Conservation (phyloP, 2,797 vertebrate species). For the Lophotriccus pileatus region DNA sequence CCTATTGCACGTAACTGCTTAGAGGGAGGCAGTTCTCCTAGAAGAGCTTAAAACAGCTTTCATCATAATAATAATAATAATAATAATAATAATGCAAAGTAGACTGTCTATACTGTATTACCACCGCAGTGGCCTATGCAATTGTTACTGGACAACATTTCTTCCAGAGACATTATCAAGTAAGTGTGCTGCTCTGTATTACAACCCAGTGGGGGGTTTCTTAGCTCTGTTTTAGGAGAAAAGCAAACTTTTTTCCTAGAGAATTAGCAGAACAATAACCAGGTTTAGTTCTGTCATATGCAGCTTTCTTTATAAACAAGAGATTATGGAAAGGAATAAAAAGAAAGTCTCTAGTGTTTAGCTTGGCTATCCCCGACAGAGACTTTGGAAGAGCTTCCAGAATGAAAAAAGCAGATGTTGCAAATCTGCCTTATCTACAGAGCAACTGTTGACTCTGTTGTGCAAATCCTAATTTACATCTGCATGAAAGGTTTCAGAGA, state of each 20-base stretch:
- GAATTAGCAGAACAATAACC: slow-evolving; percentile 26
- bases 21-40: not conserved
- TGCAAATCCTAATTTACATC: slow-evolving; percentile 69
- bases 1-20: not conserved
- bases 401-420: slow-evolving; percentile 72
- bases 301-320: slow-evolving; percentile 31
- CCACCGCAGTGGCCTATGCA: not conserved
- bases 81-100: not conserved
- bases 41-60: not conserved
- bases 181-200: not conserved
- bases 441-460: slow-evolving; percentile 67
- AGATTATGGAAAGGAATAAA: not conserved
- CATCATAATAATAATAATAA: not conserved
- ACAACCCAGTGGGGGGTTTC: not conserved
- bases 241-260: not conserved
- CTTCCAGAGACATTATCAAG: not conserved
- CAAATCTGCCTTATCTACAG: slow-evolving; percentile 59
- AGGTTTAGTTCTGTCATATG: slow-evolving; percentile 28
- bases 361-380: not conserved
- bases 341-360: slow-evolving; percentile 18
- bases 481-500: slow-evolving; percentile 66
- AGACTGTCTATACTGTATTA: not conserved
- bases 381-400: slow-evolving; percentile 45
- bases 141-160: not conserved
- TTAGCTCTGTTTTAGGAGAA: not conserved